phyloP scores from a whole-genome alignment of 2,113 vertebrate genomes.

The human region DNA sequence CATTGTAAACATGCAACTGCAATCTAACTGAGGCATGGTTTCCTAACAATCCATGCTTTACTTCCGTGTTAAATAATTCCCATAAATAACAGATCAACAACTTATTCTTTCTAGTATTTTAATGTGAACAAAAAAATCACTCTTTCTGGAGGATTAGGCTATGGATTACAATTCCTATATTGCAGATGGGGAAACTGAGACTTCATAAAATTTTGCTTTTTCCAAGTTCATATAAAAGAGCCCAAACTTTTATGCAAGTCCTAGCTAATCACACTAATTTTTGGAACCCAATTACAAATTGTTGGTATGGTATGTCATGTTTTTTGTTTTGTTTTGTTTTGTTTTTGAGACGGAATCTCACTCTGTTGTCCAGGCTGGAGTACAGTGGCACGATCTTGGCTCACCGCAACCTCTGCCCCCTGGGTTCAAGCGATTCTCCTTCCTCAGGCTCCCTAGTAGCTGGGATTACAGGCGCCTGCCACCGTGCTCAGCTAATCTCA shows the following conservation, averaged over 20 bases:
- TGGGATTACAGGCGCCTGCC: too few relatives aligned
- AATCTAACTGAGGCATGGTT: neutral
- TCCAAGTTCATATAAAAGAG: neutral
- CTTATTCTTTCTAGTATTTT: neutral
- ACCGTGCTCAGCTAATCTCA: too few relatives aligned
- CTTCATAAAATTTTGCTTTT: neutral
- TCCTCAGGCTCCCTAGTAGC: too few relatives aligned
- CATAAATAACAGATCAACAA: neutral
- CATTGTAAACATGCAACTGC: neutral
- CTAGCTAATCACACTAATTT: neutral
- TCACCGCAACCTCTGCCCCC: too few relatives aligned
- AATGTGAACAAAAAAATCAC: neutral
- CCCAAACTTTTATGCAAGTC: neutral
- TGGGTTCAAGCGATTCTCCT: too few relatives aligned
- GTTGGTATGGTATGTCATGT: neutral
- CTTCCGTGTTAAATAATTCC: neutral
- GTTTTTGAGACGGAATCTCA: too few relatives aligned
- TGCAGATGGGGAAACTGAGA: neutral
- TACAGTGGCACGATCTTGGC: too few relatives aligned
- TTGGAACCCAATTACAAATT: neutral
- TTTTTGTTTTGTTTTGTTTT: neutral
- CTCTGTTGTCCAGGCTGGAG: too few relatives aligned
- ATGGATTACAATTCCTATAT: neutral
- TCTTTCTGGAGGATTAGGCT: neutral
- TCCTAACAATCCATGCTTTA: neutral